Conservation (phyloP, 2,113 vertebrate genomes). For the Phylloscopus trochiloides region DNA sequence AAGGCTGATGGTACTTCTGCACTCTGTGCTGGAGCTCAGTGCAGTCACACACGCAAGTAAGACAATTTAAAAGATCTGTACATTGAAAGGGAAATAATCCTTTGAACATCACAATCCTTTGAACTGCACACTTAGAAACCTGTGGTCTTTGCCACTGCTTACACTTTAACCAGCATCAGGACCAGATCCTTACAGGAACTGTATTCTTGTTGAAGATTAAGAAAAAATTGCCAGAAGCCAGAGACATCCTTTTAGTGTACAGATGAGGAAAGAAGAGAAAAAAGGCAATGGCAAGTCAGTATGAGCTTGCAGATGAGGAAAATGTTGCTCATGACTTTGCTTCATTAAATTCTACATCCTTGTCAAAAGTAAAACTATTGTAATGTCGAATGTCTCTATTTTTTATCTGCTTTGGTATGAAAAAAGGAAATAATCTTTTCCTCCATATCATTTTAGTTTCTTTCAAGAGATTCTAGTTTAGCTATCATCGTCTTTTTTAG, state of each 20-base stretch:
- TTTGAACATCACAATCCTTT: background rate
- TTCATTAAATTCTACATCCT: background rate
- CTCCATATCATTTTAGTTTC: background rate
- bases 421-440: background rate
- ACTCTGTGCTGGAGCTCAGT: background rate
- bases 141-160: background rate
- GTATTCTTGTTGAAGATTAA: background rate
- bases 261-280: background rate
- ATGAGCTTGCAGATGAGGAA: background rate
- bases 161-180: background rate
- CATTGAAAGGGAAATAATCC: background rate
- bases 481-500: background rate
- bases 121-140: background rate
- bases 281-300: background rate
- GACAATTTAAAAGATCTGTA: background rate
- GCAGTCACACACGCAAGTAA: background rate
- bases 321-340: background rate
- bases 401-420: background rate
- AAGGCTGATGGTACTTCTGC: background rate
- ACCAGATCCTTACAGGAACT: background rate
- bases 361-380: background rate
- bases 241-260: background rate
- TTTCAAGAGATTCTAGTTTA: background rate
- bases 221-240: background rate
- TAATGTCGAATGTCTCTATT: background rate